Base-by-base conservation (phyloP, 2,113 vertebrate species). In the Equus quagga region DNA sequence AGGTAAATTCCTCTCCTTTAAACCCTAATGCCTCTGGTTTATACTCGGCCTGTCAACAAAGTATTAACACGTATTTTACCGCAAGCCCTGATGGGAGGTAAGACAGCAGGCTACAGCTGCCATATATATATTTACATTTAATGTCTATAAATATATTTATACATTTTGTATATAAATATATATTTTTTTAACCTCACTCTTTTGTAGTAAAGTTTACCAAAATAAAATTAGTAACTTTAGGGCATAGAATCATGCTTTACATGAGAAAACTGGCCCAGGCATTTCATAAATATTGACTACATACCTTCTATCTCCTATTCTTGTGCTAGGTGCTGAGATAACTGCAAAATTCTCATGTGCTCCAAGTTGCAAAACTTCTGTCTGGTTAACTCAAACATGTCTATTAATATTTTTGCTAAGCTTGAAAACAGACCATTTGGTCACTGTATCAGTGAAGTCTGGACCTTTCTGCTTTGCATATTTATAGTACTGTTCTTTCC, bases 1-100 rank as follows among this genome's bases (percentile, higher is more conserved):
- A 67, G 33, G 58, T n/a, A 90, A 49, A 60, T 73, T 56, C 56
- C 19, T 91, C 81, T 88, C 31, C 72, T 96, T 69, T 95, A 76
- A 94, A 89, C 51, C 51, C 3, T 75, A 85, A 75, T 54, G 70
- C 72, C 91, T 72, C 36, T 65, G 36, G 46, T 78, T 87, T 21
- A 31, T 31, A n/a, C 41, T 69, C 12, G 17, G 46, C n/a, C 73
- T 96, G 36, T 94, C 73, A 41, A 84, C 87, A 79, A 89, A 92
- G 56, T 6, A 75, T 80, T 91, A 91, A 51, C 6, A 44, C 83
- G 15, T 9, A 24, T 79, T 85, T 97, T 73, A 54, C 23, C 73
- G 41, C 12, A 67, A 95, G 65, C 41, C 69, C 76, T 41, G 12
- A 75, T 54, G 65, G n/a, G 84, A 88, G 58, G 58, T n/a, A 54